These are phyloP conservation scores for Agrochola litura DNA, from an alignment of 2,888 invertebrate genomes.

Conservation along the genomic window DNA sequence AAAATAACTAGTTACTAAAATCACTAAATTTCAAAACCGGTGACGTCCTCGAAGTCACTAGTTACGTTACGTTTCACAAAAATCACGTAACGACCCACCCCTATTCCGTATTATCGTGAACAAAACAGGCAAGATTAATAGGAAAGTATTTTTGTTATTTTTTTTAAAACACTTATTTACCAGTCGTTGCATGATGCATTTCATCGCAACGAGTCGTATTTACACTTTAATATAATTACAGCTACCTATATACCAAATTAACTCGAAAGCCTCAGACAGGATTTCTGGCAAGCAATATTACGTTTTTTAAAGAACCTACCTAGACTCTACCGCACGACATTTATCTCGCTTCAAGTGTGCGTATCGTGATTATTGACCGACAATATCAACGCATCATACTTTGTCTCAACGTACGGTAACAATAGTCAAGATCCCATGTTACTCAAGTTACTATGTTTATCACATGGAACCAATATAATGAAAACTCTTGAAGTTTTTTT, in stretches of 20 bases:
- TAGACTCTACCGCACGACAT: conserved; percentile 42
- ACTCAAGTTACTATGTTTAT: conserved; percentile 30
- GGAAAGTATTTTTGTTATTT: conserved; percentile 18
- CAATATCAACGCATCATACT: conserved; percentile 49
- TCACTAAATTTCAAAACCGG: too few relatives aligned
- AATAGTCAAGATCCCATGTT: conserved; percentile 37
- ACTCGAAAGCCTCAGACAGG: conserved; percentile 56
- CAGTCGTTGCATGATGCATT: conserved; percentile 47
- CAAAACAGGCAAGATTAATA: conserved; percentile 32
- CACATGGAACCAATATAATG: conserved; percentile 39
- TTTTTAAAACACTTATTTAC: conserved; percentile 23
- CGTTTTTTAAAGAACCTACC: conserved; percentile 30
- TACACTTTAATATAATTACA: conserved; percentile 55
- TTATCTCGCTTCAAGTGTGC: conserved; percentile 55
- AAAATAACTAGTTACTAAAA: too few relatives aligned
- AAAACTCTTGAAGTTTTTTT: conserved; percentile 38
- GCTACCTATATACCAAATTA: conserved; percentile 43
- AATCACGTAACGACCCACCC: too few relatives aligned
- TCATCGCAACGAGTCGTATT: conserved; percentile 50
- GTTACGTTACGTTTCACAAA: too few relatives aligned
- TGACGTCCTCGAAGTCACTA: too few relatives aligned
- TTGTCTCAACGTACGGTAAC: conserved; percentile 29
- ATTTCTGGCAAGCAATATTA: conserved; percentile 59
- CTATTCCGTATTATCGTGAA: neutral
- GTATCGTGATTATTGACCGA: conserved; percentile 61